Percentiles rank a stretch among this genome's conserved stretches.
phyloP scores from a whole-genome alignment of 2,888 invertebrate species.

The Drosophila nr. medialis region DNA sequence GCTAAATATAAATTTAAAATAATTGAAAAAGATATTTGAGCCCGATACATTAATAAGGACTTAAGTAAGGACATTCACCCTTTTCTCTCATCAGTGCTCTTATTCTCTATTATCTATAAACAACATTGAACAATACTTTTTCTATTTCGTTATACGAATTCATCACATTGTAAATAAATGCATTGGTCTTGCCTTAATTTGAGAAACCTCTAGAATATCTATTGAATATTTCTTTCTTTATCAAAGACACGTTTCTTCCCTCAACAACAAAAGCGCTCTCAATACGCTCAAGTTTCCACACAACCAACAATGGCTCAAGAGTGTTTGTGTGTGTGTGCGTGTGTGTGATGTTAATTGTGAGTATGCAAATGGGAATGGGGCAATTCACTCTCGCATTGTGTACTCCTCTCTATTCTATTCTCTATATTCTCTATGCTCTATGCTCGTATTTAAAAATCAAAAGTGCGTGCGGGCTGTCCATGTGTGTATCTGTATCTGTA shows the following conservation, averaged over 20 bases:
- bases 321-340: slow-evolving; percentile 21
- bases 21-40: background rate
- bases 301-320: slow-evolving; percentile 24
- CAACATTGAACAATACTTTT: background rate
- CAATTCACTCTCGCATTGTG: slow-evolving; percentile 22
- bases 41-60: background rate
- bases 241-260: slow-evolving; percentile 34
- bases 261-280: slow-evolving; percentile 18
- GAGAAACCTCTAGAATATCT: slow-evolving; percentile 5
- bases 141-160: background rate
- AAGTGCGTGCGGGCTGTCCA: slow-evolving; percentile 52
- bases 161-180: background rate
- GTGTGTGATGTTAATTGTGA: slow-evolving; percentile 46
- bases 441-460: slow-evolving; percentile 46
- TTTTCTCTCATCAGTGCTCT: background rate
- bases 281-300: slow-evolving; percentile 29
- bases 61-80: background rate
- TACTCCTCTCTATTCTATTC: slow-evolving; percentile 3
- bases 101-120: background rate
- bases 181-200: background rate
- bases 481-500: slow-evolving; percentile 37
- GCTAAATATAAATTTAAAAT: background rate
- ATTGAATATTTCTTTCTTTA: slow-evolving; percentile 27
- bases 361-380: slow-evolving; percentile 42
- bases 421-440: slow-evolving; percentile 12